Conservation (phyloP, 2,113 vertebrate genomes). For the Embiotoca jacksoni region DNA sequence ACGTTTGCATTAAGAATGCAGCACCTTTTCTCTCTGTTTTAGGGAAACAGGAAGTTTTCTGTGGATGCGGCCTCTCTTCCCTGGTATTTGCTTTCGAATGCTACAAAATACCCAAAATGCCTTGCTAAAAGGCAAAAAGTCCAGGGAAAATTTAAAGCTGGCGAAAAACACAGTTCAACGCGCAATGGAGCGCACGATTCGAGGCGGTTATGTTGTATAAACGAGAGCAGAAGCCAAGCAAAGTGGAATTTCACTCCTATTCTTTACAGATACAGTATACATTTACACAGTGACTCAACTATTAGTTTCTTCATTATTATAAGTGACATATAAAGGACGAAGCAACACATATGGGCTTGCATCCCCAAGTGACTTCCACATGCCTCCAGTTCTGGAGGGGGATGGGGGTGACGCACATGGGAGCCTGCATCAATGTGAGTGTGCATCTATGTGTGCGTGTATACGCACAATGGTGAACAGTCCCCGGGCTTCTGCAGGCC, state of each 20-base stretch:
- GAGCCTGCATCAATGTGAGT: conserved; percentile 27
- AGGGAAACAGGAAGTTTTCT: neutral
- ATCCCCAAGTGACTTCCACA: conserved; percentile 67
- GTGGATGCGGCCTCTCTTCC: neutral
- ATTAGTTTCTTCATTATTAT: conserved; percentile 31
- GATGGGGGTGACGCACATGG: conserved; percentile 44
- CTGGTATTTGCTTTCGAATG: conserved; percentile 20
- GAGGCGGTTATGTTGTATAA: conserved; percentile 30
- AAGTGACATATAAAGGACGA: conserved; percentile 60
- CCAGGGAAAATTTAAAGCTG: conserved; percentile 30
- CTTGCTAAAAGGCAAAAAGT: conserved; percentile 49
- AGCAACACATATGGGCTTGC: conserved; percentile 63
- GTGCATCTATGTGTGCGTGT: conserved; percentile 14
- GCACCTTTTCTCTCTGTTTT: neutral
- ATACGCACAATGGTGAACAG: conserved; percentile 50
- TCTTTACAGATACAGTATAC: conserved; percentile 7
- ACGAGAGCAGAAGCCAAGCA: conserved; percentile 37
- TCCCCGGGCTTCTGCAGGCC: conserved; percentile 69
- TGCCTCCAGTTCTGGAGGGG: conserved; percentile 51
- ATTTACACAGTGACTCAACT: conserved; percentile 29
- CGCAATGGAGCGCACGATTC: conserved; percentile 45
- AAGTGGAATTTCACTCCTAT: conserved; percentile 16
- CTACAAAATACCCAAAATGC: neutral
- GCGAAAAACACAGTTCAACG: conserved; percentile 34
- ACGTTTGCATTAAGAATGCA: conserved; percentile 1